Evolutionary conservation across 2,888 invertebrate genomes (phyloP).

Genomic region (Conomelus anceps): DNA sequence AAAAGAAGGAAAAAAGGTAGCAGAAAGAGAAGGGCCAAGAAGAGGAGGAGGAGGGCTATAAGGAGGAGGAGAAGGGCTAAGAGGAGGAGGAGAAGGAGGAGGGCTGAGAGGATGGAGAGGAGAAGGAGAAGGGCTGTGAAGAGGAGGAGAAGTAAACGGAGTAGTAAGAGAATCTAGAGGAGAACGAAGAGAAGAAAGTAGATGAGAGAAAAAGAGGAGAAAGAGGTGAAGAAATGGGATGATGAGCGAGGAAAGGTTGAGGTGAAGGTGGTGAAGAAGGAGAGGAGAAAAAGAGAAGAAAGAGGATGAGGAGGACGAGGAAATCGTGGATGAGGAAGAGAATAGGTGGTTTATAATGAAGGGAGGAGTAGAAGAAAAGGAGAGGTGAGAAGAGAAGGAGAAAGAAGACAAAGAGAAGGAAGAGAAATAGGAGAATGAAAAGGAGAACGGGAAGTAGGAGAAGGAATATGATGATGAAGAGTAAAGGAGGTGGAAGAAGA

Average conservation of each 20-base stretch:
- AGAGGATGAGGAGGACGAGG: background rate
- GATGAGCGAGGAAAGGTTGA: background rate
- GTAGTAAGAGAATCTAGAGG: too few relatives aligned
- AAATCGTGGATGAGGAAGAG: background rate
- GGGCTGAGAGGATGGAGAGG: background rate
- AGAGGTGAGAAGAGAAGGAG: background rate
- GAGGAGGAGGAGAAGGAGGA: background rate
- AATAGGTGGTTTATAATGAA: background rate
- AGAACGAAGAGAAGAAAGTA: background rate
- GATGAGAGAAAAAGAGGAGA: background rate
- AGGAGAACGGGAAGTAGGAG: too few relatives aligned
- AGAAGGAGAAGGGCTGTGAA: background rate
- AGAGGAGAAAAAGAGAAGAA: background rate
- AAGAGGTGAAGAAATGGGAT: background rate
- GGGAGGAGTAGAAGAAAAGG: background rate
- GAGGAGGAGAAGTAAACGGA: background rate
- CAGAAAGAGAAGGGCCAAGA: background rate
- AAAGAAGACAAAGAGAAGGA: background rate
- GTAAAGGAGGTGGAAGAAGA: background rate
- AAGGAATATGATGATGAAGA: background rate
- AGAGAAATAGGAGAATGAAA: background rate
- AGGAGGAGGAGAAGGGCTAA: background rate
- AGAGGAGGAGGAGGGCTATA: background rate
- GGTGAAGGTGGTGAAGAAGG: background rate
- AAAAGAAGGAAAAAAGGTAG: background rate